Evolutionary conservation across 2,888 invertebrate species (phyloP).

Genomic region (Melinaea marsaeus): DNA sequence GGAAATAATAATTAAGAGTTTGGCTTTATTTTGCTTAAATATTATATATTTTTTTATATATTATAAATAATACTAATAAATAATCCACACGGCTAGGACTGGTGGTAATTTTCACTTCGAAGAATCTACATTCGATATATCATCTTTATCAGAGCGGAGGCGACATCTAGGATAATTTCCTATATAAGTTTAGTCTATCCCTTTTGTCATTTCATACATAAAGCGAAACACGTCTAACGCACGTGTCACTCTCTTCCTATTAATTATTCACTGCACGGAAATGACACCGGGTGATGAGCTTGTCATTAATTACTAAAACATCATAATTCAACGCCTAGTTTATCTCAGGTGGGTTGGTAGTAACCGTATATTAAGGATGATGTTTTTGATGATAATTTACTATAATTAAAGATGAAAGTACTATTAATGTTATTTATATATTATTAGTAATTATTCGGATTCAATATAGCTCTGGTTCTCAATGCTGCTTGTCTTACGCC

Average conservation of each 20-base stretch:
- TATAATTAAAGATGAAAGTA: no score
- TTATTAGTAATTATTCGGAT: background rate
- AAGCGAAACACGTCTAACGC: slow-evolving; percentile 18
- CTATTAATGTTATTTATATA: slow-evolving; percentile 8
- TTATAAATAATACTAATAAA: no score
- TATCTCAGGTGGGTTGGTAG: slow-evolving; percentile 54
- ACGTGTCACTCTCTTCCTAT: slow-evolving; percentile 43
- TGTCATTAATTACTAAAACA: slow-evolving; percentile 60
- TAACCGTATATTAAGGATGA: slow-evolving; percentile 45
- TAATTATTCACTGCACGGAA: slow-evolving; percentile 47
- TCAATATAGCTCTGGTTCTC: no score
- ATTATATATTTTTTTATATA: no score
- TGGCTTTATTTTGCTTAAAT: no score
- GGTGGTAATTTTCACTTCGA: no score
- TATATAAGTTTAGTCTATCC: background rate
- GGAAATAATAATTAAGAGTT: no score
- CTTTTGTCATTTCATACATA: slow-evolving; percentile 1
- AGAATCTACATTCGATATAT: no score
- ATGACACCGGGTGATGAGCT: slow-evolving; percentile 43
- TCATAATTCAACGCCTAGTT: slow-evolving; percentile 52
- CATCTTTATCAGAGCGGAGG: no score
- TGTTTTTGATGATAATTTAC: slow-evolving; percentile 29
- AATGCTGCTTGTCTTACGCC: background rate
- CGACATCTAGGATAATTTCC: no score
- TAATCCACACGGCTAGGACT: no score